phyloP scores from a whole-genome alignment of 2,888 invertebrate species.

The Muscina levida region DNA sequence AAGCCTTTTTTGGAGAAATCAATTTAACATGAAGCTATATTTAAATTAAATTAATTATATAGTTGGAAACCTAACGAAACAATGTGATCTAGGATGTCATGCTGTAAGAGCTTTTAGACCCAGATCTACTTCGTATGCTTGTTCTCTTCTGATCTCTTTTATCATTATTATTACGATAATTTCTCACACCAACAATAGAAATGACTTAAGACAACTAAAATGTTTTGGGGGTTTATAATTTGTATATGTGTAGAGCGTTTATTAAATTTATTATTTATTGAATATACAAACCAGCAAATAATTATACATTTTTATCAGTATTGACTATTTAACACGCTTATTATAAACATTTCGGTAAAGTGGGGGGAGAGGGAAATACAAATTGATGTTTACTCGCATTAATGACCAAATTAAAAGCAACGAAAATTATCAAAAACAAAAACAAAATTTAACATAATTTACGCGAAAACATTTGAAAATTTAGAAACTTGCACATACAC shows the following conservation, averaged over 20 bases:
- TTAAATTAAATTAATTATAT: no score
- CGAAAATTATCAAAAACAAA: not conserved
- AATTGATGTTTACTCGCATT: slow-evolving; percentile 12
- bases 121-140: no score
- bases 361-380: not conserved
- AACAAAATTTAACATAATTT: slow-evolving; percentile 28
- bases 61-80: no score
- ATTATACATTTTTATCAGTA: slow-evolving; percentile 37
- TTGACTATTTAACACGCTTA: slow-evolving; percentile 52
- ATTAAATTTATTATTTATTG: slow-evolving; percentile 49
- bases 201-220: no score
- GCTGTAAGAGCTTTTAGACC: no score
- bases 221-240: slow-evolving; percentile 28
- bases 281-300: slow-evolving; percentile 28
- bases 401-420: no score
- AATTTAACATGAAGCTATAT: no score
- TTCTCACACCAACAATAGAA: no score
- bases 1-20: no score
- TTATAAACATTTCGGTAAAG: slow-evolving; percentile 41
- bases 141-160: no score
- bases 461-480: slow-evolving; percentile 33
- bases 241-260: slow-evolving; percentile 36
- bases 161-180: no score
- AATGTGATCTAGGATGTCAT: no score
- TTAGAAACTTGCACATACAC: slow-evolving; percentile 45